Evolutionary conservation across 2,797 vertebrate species (phyloP), one percentile per base, ranked within the genome.

Genomic region (Argentina silus): DNA sequence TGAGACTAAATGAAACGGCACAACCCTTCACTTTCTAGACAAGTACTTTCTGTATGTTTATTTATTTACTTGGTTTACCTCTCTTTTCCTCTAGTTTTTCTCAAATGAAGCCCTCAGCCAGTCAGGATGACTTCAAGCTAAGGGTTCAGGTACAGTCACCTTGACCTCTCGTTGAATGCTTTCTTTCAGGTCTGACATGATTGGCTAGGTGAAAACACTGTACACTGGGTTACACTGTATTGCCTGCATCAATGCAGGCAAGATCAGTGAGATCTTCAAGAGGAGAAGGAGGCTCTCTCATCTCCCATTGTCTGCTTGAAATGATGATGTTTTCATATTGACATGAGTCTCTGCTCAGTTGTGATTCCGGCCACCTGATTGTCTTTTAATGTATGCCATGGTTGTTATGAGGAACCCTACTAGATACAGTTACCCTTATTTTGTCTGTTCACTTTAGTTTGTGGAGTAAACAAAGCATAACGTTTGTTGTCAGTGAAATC

Each of bases 91-190:
- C 17, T 85, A 99, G 97, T 75, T 88, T 95, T 51, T 95, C 93
- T 47, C 95, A 94, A 69, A 96, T 99, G 95, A 99, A 98, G 86
- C 94, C 95, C 45, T 99, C 98, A 63, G 96, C 95, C 81, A 98
- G 98, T 90, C 98, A 99, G 45, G 98, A 99, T 71, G 97, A 99
- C 84, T 97, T 99, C 93, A 98, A 97, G 84, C 87, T 95, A 63
- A 98, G 97, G 95, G 96, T 98, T 89, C 55, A 43, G 85, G 77
- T 50, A 55, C 59, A 44, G 47, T 65, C 36, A 60, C 21, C 56
- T 11, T 62, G 36, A 51, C 10, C 48, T 12, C 10, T 15, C 48
- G 2, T 43, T 15, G 14, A 64, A 11, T 43, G 11, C 11, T 42
- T 42, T 60, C 23, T 11, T 53, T 51, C 21, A 27, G 17, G 12